Evolutionary conservation across 2,113 vertebrate species (phyloP).

Genomic region (Cavia porcellus): DNA sequence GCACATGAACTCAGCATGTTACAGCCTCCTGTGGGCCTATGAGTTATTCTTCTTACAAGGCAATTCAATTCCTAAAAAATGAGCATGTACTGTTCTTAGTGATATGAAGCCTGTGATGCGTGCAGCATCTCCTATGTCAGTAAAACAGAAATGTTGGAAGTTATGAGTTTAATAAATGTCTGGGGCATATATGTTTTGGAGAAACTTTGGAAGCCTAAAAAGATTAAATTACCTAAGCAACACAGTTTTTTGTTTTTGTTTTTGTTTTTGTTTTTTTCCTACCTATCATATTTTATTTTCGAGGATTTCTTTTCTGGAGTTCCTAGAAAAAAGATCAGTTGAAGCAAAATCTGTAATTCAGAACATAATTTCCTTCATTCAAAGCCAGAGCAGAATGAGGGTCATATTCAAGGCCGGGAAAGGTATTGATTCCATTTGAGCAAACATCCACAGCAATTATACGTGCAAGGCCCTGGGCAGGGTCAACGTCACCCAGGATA

Average conservation of each 20-base stretch:
- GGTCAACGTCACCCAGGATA: not conserved
- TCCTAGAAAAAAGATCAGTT: not conserved
- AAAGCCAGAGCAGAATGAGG: not conserved
- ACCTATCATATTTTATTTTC: not conserved
- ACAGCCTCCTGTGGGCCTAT: not conserved
- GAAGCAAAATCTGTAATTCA: constrained; percentile 32
- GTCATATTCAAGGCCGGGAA: not conserved
- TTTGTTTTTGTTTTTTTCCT: not conserved
- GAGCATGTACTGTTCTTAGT: not conserved
- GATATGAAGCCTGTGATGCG: not conserved
- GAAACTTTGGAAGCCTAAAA: not conserved
- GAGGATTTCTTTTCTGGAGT: not conserved
- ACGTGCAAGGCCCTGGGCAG: not conserved
- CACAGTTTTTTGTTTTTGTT: not conserved
- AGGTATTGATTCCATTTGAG: not conserved
- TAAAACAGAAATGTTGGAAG: not conserved
- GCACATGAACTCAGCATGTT: not conserved
- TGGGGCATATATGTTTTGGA: not conserved
- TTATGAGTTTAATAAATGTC: constrained; percentile 1
- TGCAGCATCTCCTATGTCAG: not conserved
- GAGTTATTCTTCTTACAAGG: not conserved
- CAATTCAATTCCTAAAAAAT: not conserved
- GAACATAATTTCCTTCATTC: not conserved
- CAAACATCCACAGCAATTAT: not conserved
- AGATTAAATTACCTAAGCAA: not conserved